Percentiles rank a stretch among this genome's conserved stretches.
Conservation (phyloP, 2,113 vertebrate genomes). For the Narcine bancroftii region DNA sequence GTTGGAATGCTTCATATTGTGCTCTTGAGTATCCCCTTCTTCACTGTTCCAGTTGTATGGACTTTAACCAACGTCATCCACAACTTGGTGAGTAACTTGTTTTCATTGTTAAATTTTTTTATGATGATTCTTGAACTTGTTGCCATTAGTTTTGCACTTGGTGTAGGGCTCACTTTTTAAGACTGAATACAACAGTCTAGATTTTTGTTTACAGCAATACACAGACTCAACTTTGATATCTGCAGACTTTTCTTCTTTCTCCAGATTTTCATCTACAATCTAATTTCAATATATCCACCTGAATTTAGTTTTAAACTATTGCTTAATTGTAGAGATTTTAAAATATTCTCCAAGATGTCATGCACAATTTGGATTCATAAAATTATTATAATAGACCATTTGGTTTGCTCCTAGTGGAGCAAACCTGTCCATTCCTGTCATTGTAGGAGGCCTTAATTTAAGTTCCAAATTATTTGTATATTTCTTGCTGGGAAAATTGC, state of each 20-base stretch:
- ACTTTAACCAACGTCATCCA: conserved; percentile 95
- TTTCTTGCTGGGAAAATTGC: not conserved
- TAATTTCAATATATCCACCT: no score
- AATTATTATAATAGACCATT: no score
- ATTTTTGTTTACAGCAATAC: no score
- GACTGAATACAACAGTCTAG: no score
- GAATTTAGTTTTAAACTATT: no score
- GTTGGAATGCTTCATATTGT: conserved; percentile 94
- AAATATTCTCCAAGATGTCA: not conserved
- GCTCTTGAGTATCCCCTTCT: conserved; percentile 93
- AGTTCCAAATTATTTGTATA: not conserved
- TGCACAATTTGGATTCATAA: no score
- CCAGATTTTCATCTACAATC: no score
- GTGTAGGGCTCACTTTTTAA: not conserved
- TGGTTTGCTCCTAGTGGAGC: no score
- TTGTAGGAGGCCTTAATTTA: not conserved
- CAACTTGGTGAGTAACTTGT: conserved; percentile 77
- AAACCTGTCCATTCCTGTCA: no score
- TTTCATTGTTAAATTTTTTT: no score
- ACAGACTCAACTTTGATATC: no score
- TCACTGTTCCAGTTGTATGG: conserved; percentile 90
- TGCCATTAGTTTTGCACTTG: not conserved
- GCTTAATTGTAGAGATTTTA: not conserved
- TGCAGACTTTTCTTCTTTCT: no score
- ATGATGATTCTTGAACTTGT: not conserved